Base-by-base conservation (phyloP, 2,888 invertebrate genomes). In the Dyspetes luteomarginatus region DNA sequence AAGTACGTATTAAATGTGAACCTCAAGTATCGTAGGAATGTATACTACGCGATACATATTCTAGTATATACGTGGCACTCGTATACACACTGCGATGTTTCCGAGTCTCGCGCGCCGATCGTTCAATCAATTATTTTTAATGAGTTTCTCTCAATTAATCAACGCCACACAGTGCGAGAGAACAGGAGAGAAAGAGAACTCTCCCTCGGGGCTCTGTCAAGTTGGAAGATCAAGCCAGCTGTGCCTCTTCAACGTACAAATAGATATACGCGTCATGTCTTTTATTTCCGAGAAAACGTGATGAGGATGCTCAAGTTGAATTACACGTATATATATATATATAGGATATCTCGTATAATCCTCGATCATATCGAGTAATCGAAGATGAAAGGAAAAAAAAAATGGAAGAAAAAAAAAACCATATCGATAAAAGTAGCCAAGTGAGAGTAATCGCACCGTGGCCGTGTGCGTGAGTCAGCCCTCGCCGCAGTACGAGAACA, bases 391-490 rank as follows among this genome's bases (percentile, higher is more conserved):
- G n/a, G 26, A 26, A 45, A 12, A 62, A 64, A 15, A 45, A 43
- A 2, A 15, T 12, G 3, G n/a, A 24, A 15, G 26, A 62, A 43
- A 26, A 15, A 22, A 22, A 45, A 24, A 19, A 43, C 41, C 45
- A 7, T 43, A 43, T 58, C 56, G 28, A 68, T 62, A 55, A 69
- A 64, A 62, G 48, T 28, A 36, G n/a, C 24, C 36, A 50, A 78
- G 68, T 55, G 56, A 56, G 68, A 56, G 69, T 79, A 60, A 30
- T 22, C 56, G 52, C 9, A 62, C 30, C 9, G n/a, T n/a, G 5
- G 9, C 30, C 15, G 36, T 17, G 58, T 43, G 74, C 81, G 69
- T 86, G 85, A 86, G 76, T 86, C 86, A 86, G 82, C 74, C 69
- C 69, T 62, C 77, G 80, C 80, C 68, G 82, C 82, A 81, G 82